Conservation (phyloP, 2,888 invertebrate species). For the Oscheius sp. region DNA sequence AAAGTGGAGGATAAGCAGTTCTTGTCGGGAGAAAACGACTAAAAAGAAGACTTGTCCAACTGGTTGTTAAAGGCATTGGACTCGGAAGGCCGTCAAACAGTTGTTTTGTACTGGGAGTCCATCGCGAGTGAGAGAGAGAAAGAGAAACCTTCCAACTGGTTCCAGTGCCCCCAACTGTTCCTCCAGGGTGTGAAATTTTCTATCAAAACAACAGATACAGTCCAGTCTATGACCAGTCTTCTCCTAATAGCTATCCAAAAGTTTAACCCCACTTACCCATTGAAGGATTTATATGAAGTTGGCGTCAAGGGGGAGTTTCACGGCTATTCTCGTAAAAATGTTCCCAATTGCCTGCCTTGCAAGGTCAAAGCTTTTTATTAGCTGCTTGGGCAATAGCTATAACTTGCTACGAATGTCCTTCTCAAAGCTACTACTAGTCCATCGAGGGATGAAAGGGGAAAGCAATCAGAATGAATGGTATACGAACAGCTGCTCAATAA, state of each 20-base stretch:
- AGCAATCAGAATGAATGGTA: too few species aligned
- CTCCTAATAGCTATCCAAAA: not conserved
- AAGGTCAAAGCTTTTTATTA: conserved; percentile 10
- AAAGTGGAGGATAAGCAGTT: not conserved
- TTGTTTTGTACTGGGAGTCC: conserved; percentile 13
- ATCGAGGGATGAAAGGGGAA: too few species aligned
- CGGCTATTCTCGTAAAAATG: not conserved
- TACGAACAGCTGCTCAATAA: not conserved
- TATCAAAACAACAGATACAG: not conserved
- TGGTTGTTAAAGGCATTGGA: not conserved
- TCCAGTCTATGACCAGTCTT: conserved; percentile 1
- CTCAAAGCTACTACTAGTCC: conserved; percentile 1
- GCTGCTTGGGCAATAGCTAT: not conserved
- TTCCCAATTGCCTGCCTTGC: not conserved
- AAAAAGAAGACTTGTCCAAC: conserved; percentile 1
- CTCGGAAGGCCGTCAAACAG: conserved; percentile 12
- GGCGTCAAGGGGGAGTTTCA: not conserved
- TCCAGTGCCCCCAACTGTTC: conserved; percentile 1
- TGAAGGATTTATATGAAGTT: not conserved
- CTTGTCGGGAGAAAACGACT: not conserved
- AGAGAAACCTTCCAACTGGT: conserved; percentile 25
- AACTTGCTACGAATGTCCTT: not conserved
- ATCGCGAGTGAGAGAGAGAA: not conserved
- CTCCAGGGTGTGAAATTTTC: not conserved
- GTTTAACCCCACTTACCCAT: too few species aligned